phyloP scores from a whole-genome alignment of 53 echinoderm and acorn worm genomes.

The Arbacia lixula region DNA sequence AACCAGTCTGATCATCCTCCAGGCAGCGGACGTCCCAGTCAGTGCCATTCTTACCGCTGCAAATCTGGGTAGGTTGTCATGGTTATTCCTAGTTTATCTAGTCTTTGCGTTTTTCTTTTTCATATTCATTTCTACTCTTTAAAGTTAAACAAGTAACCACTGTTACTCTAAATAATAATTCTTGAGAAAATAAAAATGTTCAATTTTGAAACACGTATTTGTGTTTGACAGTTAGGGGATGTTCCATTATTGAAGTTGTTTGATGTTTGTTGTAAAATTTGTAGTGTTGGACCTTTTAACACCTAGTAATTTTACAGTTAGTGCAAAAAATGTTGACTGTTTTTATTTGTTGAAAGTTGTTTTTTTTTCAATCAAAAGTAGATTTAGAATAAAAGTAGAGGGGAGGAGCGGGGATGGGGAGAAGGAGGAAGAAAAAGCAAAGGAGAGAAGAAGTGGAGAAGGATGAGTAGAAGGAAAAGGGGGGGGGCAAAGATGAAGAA shows the following conservation, averaged over 20 bases:
- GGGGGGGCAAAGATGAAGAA: not conserved
- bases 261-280: too few relatives aligned
- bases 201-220: not conserved
- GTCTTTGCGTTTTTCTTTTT: too few relatives aligned
- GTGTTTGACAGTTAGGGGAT: not conserved
- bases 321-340: too few relatives aligned
- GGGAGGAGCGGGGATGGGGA: not conserved
- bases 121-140: too few relatives aligned
- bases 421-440: not conserved
- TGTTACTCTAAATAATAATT: too few relatives aligned
- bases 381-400: not conserved
- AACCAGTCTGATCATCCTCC: constrained; percentile 35
- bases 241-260: too few relatives aligned
- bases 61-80: constrained; percentile 35
- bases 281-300: too few relatives aligned
- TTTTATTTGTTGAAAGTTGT: too few relatives aligned
- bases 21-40: not conserved
- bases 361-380: too few relatives aligned
- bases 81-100: too few relatives aligned
- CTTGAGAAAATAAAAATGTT: not conserved
- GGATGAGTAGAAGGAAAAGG: not conserved
- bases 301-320: too few relatives aligned
- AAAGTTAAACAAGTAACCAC: too few relatives aligned
- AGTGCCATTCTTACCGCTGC: not conserved
- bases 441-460: not conserved